These are phyloP conservation scores for Aplocera efformata DNA, from an alignment of 2,888 invertebrate species.

Conservation along the genomic window DNA sequence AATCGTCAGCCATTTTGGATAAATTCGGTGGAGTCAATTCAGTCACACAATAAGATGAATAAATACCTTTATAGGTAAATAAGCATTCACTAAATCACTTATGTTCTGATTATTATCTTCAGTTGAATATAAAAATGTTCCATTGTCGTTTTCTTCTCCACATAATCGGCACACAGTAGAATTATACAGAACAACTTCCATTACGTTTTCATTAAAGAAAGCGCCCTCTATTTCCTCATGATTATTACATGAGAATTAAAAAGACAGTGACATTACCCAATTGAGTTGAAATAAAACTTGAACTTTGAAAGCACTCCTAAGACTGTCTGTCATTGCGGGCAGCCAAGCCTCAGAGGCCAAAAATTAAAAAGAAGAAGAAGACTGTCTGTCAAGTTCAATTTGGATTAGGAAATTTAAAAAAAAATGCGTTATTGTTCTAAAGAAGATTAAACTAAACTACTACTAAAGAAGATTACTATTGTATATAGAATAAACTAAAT, in stretches of 20 bases:
- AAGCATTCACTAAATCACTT: slow-evolving; percentile 84
- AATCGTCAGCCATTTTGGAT: slow-evolving; percentile 58
- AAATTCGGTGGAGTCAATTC: slow-evolving; percentile 61
- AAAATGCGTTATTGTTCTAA: no score
- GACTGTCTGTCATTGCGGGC: no score
- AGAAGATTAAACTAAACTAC: no score
- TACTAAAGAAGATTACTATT: no score
- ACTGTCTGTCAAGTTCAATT: no score
- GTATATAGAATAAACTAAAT: no score
- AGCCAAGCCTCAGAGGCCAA: no score
- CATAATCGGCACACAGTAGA: slow-evolving; percentile 88
- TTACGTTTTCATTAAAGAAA: slow-evolving; percentile 41
- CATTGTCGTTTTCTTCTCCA: slow-evolving; percentile 86
- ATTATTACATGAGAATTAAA: not conserved
- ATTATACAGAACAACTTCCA: slow-evolving; percentile 82
- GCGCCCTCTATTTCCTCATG: slow-evolving; percentile 69
- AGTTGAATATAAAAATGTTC: slow-evolving; percentile 81
- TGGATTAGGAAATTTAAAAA: no score
- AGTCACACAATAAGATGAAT: slow-evolving; percentile 53
- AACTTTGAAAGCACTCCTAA: no score
- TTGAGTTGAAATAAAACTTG: no score
- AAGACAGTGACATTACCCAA: slow-evolving; percentile 1
- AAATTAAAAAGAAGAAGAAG: no score
- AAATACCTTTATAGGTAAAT: slow-evolving; percentile 87
- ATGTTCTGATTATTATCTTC: slow-evolving; percentile 82